Base-by-base conservation (phyloP, 1,140 invertebrate genomes). In the Drosophila mauritiana region DNA sequence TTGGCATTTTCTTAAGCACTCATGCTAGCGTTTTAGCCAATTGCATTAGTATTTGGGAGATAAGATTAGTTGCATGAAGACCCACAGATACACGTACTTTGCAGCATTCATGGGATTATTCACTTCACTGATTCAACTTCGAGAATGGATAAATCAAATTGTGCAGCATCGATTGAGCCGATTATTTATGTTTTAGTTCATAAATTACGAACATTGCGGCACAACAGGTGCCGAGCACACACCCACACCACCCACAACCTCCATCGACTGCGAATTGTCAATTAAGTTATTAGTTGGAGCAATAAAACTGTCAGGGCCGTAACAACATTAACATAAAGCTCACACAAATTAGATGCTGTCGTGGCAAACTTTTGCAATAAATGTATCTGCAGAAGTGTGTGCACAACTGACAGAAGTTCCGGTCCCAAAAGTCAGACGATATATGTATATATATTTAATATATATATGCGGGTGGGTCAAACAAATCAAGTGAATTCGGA, bases 291-390 rank as follows among this genome's bases (percentile, higher is more conserved):
- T 79, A 88, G 70, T 73, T 55, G 45, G 37, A 34, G 67, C 79
- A 88, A 88, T 86, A 88, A 88, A 88, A 83, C 69, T 83, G 83
- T 88, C 79, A 88, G 45, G 56, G 51, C 58, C 63, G 78, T 79
- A 76, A 79, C 69, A 80, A 73, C 65, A 79, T 79, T 78, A 76
- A 82, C 83, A 78, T 72, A 67, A 81, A 81, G 52, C 59, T 34
- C 37, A 69, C 74, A 67, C 39, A 61, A 58, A 65, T 55, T 61
- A 64, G 57, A 25, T 34, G 22, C 48, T 45, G 49, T 39, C 34
- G 31, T 20, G 46, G 58, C 59, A 77, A 77, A 77, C 63, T 77
- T 77, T 77, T 15, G 46, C 46, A 75, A 76, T 76, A 58, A 77
- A 77, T 69, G 73, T 76, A 69, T 59, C 43, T 61, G 34, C 43